Conservation (phyloP, 2,797 vertebrate species). For the Clarias fuscus region DNA sequence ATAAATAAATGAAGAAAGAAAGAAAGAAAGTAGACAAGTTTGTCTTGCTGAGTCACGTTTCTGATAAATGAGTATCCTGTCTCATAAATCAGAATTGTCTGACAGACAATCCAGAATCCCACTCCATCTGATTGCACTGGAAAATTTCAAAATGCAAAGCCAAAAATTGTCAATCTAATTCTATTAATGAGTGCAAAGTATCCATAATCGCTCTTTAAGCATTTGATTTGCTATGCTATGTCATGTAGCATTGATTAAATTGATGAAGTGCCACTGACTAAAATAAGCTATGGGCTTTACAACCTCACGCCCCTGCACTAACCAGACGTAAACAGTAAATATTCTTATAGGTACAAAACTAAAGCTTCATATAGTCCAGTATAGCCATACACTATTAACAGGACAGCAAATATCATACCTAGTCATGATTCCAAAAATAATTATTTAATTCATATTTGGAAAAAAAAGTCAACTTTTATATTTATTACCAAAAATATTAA, state of each 20-base stretch:
- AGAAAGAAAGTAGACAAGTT: background rate
- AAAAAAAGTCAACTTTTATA: background rate
- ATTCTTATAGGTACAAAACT: background rate
- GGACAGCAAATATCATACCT: too few species aligned
- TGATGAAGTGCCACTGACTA: background rate
- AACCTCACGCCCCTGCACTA: too few species aligned
- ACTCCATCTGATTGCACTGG: slow-evolving; percentile 2
- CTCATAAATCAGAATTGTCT: slow-evolving; percentile 17
- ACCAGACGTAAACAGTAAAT: background rate
- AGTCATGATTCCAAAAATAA: too few species aligned
- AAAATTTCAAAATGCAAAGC: background rate
- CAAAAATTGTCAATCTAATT: background rate
- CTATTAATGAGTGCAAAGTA: slow-evolving; percentile 12
- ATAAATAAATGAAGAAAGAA: too few species aligned
- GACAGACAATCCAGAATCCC: background rate
- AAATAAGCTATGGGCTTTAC: background rate
- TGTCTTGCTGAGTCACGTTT: background rate
- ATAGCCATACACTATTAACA: background rate
- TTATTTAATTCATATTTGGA: too few species aligned
- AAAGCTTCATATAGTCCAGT: background rate
- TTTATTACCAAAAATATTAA: background rate
- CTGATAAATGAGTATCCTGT: background rate
- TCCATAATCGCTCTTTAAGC: background rate
- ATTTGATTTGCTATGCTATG: background rate
- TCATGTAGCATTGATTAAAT: background rate